Percentiles rank a stretch among this genome's conserved stretches.
Evolutionary conservation across 2,113 vertebrate species (phyloP).

Genomic region (Hyperopisus bebe): DNA sequence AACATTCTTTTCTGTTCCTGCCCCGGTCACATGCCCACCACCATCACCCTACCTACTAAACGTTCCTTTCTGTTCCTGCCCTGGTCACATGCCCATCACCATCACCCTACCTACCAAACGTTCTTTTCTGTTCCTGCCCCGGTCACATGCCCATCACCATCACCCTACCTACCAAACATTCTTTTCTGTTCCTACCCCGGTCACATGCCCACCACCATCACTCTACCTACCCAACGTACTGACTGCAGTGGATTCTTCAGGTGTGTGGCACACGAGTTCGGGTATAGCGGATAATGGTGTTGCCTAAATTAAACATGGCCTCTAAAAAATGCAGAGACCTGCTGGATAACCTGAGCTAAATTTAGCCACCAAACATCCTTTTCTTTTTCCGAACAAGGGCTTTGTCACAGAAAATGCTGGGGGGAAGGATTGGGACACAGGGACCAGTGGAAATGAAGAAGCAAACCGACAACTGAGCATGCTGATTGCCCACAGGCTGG

Average conservation of each 20-base stretch:
- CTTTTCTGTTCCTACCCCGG: not conserved
- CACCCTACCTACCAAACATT: not conserved
- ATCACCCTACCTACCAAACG: not conserved
- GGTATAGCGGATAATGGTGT: not conserved
- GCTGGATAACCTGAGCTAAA: not conserved
- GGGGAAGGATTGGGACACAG: not conserved
- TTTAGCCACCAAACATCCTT: not conserved
- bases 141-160: not conserved
- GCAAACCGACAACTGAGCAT: not conserved
- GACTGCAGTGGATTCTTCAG: no score
- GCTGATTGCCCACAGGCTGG: not conserved
- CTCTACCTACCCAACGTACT: not conserved
- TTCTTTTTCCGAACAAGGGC: not conserved
- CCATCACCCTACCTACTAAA: not conserved
- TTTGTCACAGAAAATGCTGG: not conserved
- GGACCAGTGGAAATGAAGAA: not conserved
- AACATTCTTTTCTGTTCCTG: not conserved
- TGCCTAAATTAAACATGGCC: slow-evolving; percentile 12
- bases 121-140: not conserved
- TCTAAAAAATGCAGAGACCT: slow-evolving; percentile 3
- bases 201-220: not conserved
- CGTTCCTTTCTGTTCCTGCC: not conserved
- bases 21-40: not conserved
- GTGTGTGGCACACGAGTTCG: not conserved
- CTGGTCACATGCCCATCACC: not conserved